These are phyloP conservation scores for Brenthis daphne DNA, from an alignment of 2,888 invertebrate genomes.

Conservation along the genomic window DNA sequence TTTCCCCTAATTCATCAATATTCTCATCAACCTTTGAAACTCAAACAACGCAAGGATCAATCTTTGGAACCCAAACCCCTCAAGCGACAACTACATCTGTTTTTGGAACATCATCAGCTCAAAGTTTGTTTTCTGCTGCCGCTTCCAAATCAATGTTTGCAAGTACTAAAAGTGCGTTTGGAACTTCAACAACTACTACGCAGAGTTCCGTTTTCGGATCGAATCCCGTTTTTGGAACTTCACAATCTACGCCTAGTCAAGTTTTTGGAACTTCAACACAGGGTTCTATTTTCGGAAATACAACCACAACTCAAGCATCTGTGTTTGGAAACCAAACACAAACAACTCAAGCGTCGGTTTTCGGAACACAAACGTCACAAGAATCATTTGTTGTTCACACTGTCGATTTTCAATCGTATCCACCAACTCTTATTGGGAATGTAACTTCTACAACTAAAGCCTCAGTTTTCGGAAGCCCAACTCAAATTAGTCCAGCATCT, in stretches of 20 bases:
- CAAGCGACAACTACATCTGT: conserved; percentile 41
- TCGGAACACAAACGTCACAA: conserved; percentile 49
- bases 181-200: conserved; percentile 42
- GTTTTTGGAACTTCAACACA: conserved; percentile 45
- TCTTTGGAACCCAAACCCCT: conserved; percentile 38
- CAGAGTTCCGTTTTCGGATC: conserved; percentile 48
- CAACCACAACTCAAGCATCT: conserved; percentile 46
- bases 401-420: background rate
- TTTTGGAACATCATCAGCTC: conserved; percentile 45
- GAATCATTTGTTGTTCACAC: conserved; percentile 41
- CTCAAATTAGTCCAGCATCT: background rate
- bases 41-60: conserved; percentile 30
- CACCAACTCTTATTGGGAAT: background rate
- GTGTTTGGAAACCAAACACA: conserved; percentile 51
- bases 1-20: conserved; percentile 40
- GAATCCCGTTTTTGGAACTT: conserved; percentile 46
- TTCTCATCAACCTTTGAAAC: conserved; percentile 35
- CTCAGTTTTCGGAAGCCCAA: conserved; percentile 28
- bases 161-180: conserved; percentile 40
- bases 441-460: conserved; percentile 28
- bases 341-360: conserved; percentile 49
- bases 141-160: conserved; percentile 52
- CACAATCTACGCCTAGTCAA: conserved; percentile 46
- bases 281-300: conserved; percentile 43
- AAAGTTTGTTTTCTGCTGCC: conserved; percentile 44